Evolutionary conservation across 2,113 vertebrate species (phyloP).

Genomic region (Baryphthengus martii): DNA sequence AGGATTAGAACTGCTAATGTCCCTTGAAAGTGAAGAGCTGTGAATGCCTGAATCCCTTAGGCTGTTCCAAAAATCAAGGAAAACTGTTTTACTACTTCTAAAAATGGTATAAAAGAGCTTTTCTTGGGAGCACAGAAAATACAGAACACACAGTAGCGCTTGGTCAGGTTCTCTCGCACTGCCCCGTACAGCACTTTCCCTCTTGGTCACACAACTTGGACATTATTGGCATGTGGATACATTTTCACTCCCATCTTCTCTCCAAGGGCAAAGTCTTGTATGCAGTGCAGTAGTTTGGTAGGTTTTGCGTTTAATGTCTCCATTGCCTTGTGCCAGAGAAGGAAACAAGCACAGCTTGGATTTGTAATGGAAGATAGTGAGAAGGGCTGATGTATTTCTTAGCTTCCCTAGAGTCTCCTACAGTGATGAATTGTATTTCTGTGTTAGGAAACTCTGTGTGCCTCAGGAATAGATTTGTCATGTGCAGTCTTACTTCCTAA

Average conservation of each 20-base stretch:
- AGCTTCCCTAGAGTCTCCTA: background rate
- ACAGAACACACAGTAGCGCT: background rate
- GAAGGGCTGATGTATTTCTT: background rate
- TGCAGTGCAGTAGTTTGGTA: background rate
- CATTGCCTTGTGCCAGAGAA: background rate
- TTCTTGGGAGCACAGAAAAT: background rate
- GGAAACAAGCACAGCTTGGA: background rate
- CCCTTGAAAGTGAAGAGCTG: background rate
- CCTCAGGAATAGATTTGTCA: background rate
- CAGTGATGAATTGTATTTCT: background rate
- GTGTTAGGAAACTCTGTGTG: background rate
- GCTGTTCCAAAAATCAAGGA: background rate
- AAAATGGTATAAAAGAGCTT: background rate
- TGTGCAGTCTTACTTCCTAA: background rate
- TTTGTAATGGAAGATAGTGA: background rate
- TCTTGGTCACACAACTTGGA: background rate
- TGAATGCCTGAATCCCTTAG: background rate
- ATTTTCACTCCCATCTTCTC: background rate
- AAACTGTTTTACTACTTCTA: background rate
- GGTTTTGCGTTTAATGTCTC: background rate
- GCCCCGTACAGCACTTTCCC: background rate
- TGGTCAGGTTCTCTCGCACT: background rate
- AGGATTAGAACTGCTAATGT: background rate
- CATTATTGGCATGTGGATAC: background rate
- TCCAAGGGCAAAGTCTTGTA: background rate